phyloP scores from a whole-genome alignment of 1,140 invertebrate species.

The Nymphalis io region DNA sequence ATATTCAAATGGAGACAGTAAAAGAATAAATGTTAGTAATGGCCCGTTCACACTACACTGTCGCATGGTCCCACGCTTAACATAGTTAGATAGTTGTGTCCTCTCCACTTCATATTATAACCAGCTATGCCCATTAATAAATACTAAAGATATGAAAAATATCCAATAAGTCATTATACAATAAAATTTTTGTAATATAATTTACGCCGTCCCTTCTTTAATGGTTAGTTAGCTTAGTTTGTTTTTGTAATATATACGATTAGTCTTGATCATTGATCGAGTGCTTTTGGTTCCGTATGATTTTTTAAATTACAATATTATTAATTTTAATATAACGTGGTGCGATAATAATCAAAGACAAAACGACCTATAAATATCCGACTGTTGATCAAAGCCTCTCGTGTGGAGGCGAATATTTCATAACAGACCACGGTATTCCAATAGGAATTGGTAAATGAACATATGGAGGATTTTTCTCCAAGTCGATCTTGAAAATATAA shows the following conservation, averaged over 20 bases:
- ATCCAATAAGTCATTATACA: slow-evolving; percentile 36
- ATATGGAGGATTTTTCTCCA: no score
- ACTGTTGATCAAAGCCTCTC: no score
- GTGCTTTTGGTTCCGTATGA: slow-evolving; percentile 11
- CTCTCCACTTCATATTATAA: slow-evolving; percentile 49
- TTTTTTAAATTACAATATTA: not conserved
- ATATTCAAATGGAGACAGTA: slow-evolving; percentile 54
- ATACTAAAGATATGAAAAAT: slow-evolving; percentile 45
- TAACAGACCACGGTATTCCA: no score
- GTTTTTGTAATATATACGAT: slow-evolving; percentile 21
- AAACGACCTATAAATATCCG: no score
- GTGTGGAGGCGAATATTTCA: no score
- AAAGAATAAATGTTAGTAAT: slow-evolving; percentile 66
- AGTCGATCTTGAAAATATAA: no score
- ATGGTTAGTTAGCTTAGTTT: slow-evolving; percentile 12
- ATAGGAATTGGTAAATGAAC: no score
- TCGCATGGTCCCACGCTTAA: slow-evolving; percentile 52
- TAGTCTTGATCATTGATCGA: not conserved
- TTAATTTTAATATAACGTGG: not conserved
- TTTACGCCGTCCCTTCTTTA: slow-evolving; percentile 24
- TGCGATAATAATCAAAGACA: no score
- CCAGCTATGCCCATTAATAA: slow-evolving; percentile 45
- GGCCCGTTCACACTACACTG: slow-evolving; percentile 57
- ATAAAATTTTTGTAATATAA: slow-evolving; percentile 36
- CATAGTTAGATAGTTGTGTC: slow-evolving; percentile 35